These are phyloP conservation scores for Cerastoderma edule DNA, from an alignment of 2,888 invertebrate genomes.

Conservation along the genomic window DNA sequence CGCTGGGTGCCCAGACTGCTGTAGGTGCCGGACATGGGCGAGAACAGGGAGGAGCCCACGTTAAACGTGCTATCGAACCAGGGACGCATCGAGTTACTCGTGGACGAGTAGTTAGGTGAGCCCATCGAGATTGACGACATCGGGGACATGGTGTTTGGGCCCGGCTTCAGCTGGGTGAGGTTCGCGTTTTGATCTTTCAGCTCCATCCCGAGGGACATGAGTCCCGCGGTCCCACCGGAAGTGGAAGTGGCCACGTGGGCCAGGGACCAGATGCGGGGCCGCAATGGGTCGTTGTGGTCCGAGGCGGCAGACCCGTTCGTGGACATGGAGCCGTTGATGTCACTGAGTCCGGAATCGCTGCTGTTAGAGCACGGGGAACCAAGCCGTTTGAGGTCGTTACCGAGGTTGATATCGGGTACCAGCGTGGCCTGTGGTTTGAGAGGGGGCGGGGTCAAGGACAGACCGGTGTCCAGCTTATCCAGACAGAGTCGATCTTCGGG, in stretches of 20 bases:
- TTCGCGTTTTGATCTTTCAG: constrained; percentile 64
- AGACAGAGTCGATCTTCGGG: constrained; percentile 52
- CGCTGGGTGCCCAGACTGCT: constrained; percentile 53
- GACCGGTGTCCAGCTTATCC: constrained; percentile 46
- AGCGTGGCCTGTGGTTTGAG: constrained; percentile 55
- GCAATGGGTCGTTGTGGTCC: constrained; percentile 60
- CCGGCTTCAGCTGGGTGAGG: constrained; percentile 60
- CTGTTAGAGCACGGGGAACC: constrained; percentile 79
- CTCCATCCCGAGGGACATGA: constrained; percentile 41
- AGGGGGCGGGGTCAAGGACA: constrained; percentile 52
- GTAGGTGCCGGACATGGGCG: constrained; percentile 58
- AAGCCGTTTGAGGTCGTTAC: constrained; percentile 67
- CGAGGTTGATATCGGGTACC: constrained; percentile 53
- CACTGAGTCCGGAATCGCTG: constrained; percentile 78
- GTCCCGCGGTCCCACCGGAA: constrained; percentile 50
- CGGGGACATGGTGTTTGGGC: constrained; percentile 44
- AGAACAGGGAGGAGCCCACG: constrained; percentile 53
- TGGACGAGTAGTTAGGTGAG: constrained; percentile 53
- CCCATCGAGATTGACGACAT: constrained; percentile 45
- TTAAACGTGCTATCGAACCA: constrained; percentile 56
- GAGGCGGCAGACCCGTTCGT: constrained; percentile 63
- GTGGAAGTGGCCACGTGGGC: constrained; percentile 81
- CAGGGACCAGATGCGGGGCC: constrained; percentile 81
- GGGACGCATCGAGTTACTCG: constrained; percentile 58
- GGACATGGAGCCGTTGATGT: constrained; percentile 73